Percentiles rank a stretch among this genome's conserved stretches.
Conservation (phyloP, 2,797 vertebrate species). For the Euphonia xanthogaster region DNA sequence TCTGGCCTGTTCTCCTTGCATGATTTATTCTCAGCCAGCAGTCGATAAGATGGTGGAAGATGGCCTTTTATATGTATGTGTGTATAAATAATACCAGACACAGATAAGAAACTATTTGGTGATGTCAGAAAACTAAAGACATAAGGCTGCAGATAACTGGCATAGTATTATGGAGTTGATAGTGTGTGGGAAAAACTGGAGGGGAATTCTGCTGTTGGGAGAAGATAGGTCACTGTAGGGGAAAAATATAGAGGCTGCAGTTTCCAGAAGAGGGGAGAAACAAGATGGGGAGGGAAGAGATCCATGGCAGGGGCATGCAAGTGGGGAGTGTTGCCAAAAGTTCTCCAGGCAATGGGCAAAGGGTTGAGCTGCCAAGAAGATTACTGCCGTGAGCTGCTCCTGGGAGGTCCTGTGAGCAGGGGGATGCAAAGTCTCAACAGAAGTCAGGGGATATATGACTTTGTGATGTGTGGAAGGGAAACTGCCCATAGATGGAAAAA, state of each 20-base stretch:
- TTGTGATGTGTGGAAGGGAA: neutral
- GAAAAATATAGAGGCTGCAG: neutral
- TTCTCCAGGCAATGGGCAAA: neutral
- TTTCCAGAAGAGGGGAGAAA: neutral
- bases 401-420: neutral
- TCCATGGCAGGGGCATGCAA: fast-evolving
- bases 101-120: slow-evolving; percentile 3
- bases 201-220: neutral
- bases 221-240: neutral
- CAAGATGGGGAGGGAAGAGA: neutral
- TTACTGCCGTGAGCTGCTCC: neutral
- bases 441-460: slow-evolving; percentile 5
- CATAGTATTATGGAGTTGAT: neutral
- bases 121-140: neutral
- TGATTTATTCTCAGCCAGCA: neutral
- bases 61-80: neutral
- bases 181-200: neutral
- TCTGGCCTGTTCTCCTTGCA: neutral
- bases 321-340: neutral
- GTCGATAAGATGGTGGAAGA: neutral
- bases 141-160: neutral
- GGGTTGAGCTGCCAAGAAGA: neutral
- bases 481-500: slow-evolving; percentile 14
- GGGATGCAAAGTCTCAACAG: neutral
- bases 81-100: neutral